These are phyloP conservation scores for Geococcyx californianus DNA, from an alignment of 2,113 vertebrate genomes.

Conservation along the genomic window DNA sequence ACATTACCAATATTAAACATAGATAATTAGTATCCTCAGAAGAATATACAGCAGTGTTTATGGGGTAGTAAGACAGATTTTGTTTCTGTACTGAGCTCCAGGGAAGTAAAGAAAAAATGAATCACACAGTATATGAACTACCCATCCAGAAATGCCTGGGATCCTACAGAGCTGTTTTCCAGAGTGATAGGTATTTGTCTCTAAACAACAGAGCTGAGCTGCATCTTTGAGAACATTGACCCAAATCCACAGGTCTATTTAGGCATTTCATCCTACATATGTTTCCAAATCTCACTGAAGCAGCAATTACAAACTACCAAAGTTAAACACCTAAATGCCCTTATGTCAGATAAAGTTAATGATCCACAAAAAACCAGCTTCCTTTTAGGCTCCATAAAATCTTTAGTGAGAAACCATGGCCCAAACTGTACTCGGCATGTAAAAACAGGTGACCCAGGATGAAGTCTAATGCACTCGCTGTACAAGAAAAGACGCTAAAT, in stretches of 20 bases:
- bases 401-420: background rate
- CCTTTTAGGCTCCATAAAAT: background rate
- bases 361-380: background rate
- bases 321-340: background rate
- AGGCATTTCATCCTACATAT: background rate
- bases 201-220: background rate
- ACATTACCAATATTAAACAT: too few species aligned
- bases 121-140: background rate
- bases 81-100: background rate
- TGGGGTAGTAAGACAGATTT: background rate
- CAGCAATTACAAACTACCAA: background rate
- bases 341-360: background rate
- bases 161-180: background rate
- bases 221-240: background rate
- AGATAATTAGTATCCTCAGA: background rate
- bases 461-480: background rate
- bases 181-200: background rate
- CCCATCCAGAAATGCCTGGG: background rate
- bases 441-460: background rate
- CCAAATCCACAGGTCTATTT: background rate
- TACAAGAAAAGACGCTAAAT: background rate
- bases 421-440: background rate
- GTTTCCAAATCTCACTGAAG: background rate
- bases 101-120: background rate
- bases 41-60: background rate